Percentiles rank a stretch among this genome's conserved stretches.
Evolutionary conservation across 2,113 vertebrate species (phyloP).

Genomic region (Cardinalis cardinalis): DNA sequence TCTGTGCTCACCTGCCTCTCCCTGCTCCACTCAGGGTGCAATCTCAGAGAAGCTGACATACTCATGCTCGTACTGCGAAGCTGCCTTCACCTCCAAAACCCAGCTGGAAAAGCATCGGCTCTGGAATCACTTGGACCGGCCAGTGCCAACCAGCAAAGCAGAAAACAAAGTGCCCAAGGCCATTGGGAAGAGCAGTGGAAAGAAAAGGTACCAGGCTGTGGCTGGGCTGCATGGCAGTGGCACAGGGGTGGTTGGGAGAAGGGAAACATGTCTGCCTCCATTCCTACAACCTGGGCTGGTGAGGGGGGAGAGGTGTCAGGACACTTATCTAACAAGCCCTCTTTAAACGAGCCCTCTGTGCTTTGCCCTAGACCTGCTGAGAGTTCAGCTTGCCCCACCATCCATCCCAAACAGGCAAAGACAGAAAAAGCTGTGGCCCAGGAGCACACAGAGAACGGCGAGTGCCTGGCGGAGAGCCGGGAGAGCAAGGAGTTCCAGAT

Average conservation of each 20-base stretch:
- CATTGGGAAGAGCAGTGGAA: conserved; percentile 76
- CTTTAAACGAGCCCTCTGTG: conserved; percentile 60
- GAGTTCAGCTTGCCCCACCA: conserved; percentile 76
- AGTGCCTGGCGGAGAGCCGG: conserved; percentile 66
- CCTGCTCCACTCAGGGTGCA: conserved; percentile 71
- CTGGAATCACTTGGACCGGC: conserved; percentile 91
- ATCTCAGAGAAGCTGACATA: conserved; percentile 87
- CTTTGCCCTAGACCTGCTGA: conserved; percentile 82
- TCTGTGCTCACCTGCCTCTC: background rate
- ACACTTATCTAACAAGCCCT: conserved; percentile 14
- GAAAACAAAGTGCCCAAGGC: conserved; percentile 79
- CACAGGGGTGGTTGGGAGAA: background rate
- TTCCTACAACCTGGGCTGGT: background rate
- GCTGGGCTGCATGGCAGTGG: background rate
- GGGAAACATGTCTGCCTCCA: background rate
- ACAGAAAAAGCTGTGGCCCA: conserved; percentile 73
- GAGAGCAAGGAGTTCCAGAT: conserved; percentile 77
- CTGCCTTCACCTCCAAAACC: conserved; percentile 91
- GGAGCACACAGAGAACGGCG: conserved; percentile 83
- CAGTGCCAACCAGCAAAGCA: conserved; percentile 60
- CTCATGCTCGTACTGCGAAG: conserved; percentile 89
- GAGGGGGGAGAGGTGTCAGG: background rate
- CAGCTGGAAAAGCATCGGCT: conserved; percentile 93
- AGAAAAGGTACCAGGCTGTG: conserved; percentile 84
- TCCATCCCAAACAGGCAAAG: conserved; percentile 90